Percentiles rank a stretch among this genome's conserved stretches.
These are phyloP conservation scores for Clarias magur DNA, from an alignment of 2,113 vertebrate genomes.

Conservation along the genomic window DNA sequence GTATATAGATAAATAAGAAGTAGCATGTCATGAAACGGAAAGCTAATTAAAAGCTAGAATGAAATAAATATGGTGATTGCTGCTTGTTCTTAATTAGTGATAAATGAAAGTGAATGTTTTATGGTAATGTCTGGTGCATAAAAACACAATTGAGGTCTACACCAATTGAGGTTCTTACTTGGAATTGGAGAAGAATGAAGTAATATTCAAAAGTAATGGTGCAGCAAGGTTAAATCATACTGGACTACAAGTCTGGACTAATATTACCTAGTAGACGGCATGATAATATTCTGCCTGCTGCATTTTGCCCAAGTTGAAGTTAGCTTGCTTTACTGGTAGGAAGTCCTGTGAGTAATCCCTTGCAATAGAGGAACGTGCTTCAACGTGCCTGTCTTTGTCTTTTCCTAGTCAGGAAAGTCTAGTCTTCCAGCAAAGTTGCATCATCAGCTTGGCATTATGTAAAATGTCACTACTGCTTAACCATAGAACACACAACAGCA, in stretches of 20 bases:
- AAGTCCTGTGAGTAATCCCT: background rate
- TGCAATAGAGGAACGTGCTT: background rate
- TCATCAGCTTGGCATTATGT: conserved; percentile 29
- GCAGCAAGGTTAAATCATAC: background rate
- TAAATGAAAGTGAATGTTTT: background rate
- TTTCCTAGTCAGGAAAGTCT: background rate
- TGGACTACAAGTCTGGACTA: background rate
- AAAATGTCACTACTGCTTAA: conserved; percentile 16
- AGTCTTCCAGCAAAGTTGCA: background rate
- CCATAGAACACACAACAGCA: conserved; percentile 1
- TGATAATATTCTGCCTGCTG: background rate
- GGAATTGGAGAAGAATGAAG: background rate
- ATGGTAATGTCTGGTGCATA: background rate
- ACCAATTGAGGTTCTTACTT: background rate
- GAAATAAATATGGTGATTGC: background rate
- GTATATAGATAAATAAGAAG: background rate
- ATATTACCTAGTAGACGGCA: background rate
- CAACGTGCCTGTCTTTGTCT: background rate
- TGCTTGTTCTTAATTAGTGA: background rate
- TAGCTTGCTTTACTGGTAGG: background rate
- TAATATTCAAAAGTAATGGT: background rate
- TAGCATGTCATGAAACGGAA: background rate
- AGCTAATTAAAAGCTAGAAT: background rate
- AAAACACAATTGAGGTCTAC: background rate
- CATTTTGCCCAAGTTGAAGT: background rate